Base-by-base conservation (phyloP, 2,797 vertebrate genomes). In the Mallotus villosus region DNA sequence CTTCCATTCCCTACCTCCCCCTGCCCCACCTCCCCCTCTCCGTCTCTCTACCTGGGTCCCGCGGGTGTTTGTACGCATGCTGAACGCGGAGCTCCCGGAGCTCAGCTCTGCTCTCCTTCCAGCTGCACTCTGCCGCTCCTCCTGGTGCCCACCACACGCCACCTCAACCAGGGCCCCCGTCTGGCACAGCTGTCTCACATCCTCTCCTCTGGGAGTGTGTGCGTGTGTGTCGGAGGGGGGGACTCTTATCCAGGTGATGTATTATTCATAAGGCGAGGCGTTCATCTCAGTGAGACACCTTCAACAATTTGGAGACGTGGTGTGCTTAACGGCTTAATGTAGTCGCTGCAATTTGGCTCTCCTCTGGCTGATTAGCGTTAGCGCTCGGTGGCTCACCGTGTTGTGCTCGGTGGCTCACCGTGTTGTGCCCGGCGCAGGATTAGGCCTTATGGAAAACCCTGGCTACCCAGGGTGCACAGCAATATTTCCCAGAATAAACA, bases 251-350 rank as follows among this genome's bases (percentile, higher is more conserved):
- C 53, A 22, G 22, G 5, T 51, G 67, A 92, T 93, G 90, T 89
- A 87, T 92, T 90, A 93, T 92, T 92, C 88, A 92, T 91, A 77
- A 80, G 82, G 73, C 75, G 81, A 76, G 64, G 72, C 80, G 81
- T 88, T 90, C 87, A 82, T 88, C 86, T 89, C 87, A 84, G 87
- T 84, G 86, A 89, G 89, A 88, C 85, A 87, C 90, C 88, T 91
- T 89, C 82, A 86, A 90, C 87, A 90, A 87, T 91, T 92, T 91
- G 87, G 84, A 91, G 89, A 90, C 83, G 71, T 83, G 87, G 83
- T 85, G 86, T 88, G 88, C 89, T 91, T 89, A 90, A 90, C 88
- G 74, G 88, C 90, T 92, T 92, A 92, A 92, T 92, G 90, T 88
- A 90, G 88, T 92, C 86, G 69, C 85, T 77, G 87, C 90, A 91